These are phyloP conservation scores for Micromys minutus DNA, from an alignment of 2,113 vertebrate species.

Conservation along the genomic window DNA sequence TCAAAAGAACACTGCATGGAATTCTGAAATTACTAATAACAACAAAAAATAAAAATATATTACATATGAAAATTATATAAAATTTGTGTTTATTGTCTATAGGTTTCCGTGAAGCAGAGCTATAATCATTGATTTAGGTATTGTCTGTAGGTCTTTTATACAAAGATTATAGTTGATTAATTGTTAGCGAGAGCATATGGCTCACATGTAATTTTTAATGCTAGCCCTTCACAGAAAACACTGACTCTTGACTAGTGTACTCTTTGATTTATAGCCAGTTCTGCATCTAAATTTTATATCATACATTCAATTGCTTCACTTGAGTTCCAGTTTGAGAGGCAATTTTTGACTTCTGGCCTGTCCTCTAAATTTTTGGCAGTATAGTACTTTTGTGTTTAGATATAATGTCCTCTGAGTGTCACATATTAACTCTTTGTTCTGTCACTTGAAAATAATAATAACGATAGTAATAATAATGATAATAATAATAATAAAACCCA, in stretches of 20 bases:
- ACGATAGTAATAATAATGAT: no score
- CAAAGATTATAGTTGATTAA: not conserved
- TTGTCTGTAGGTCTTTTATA: not conserved
- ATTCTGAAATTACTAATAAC: not conserved
- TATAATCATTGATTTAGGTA: constrained; percentile 27
- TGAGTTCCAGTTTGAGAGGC: not conserved
- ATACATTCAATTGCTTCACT: not conserved
- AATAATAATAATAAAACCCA: no score
- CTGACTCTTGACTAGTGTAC: not conserved
- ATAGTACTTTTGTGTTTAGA: constrained; percentile 8
- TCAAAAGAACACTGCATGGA: not conserved
- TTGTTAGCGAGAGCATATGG: not conserved
- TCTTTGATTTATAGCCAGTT: not conserved
- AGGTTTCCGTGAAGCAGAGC: not conserved
- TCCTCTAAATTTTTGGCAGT: not conserved
- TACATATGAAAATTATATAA: not conserved
- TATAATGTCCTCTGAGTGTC: not conserved
- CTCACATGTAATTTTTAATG: not conserved
- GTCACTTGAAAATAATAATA: not conserved
- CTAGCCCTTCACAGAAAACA: not conserved
- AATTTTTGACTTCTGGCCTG: not conserved
- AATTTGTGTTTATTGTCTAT: constrained; percentile 20
- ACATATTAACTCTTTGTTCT: not conserved
- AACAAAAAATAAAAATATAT: not conserved
- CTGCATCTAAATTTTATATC: not conserved